Conservation (phyloP, 2,888 invertebrate species). For the Calameuta pallipes region DNA sequence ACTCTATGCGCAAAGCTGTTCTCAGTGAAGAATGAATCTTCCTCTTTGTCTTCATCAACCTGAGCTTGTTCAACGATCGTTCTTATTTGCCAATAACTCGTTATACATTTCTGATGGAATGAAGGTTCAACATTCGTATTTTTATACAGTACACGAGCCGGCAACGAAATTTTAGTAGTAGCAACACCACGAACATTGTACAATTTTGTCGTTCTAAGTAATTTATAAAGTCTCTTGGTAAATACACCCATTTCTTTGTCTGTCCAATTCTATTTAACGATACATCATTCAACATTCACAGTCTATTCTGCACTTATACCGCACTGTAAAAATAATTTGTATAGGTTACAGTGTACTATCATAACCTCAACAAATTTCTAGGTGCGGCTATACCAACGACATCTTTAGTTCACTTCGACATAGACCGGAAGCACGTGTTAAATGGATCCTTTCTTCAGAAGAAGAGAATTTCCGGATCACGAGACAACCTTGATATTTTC, state of each 20-base stretch:
- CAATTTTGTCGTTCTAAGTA: slow-evolving; percentile 21
- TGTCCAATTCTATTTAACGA: background rate
- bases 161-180: background rate
- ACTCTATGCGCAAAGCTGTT: slow-evolving; percentile 66
- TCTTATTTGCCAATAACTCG: background rate
- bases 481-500: background rate
- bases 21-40: slow-evolving; percentile 55
- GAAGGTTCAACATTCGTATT: background rate
- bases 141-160: background rate
- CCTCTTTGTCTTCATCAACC: slow-evolving; percentile 8
- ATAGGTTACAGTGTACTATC: background rate
- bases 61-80: background rate
- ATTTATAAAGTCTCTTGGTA: background rate
- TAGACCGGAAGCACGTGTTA: background rate
- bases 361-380: background rate
- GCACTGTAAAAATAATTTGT: background rate
- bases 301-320: background rate
- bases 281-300: background rate
- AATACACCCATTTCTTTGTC: background rate
- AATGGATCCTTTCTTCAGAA: background rate
- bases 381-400: background rate
- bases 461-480: background rate
- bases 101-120: background rate
- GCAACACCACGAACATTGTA: background rate
- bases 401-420: background rate